These are phyloP conservation scores for Nymphicus hollandicus DNA, from an alignment of 2,113 vertebrate species.

Conservation along the genomic window DNA sequence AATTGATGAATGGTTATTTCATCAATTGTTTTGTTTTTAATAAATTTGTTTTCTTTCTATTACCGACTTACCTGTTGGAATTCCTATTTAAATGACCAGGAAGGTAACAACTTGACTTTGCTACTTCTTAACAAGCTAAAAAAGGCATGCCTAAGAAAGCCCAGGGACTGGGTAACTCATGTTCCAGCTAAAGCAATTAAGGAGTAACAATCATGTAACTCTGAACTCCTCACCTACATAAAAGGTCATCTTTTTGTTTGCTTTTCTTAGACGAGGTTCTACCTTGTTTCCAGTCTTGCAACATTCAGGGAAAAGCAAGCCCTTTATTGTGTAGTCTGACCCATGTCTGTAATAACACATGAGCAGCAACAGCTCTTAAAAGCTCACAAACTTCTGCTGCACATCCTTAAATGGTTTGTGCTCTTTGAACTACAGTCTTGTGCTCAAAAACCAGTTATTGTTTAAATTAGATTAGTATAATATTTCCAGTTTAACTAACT, in stretches of 20 bases:
- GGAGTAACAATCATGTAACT: neutral
- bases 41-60: neutral
- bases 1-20: slow-evolving; percentile 5
- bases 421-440: neutral
- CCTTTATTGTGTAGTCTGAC: neutral
- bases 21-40: neutral
- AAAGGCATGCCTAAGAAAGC: neutral
- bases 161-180: neutral
- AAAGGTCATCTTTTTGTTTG: slow-evolving; percentile 2
- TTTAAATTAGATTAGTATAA: neutral
- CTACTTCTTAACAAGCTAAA: neutral
- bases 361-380: neutral
- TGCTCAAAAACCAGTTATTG: neutral
- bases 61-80: neutral
- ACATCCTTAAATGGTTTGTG: neutral
- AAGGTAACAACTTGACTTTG: neutral
- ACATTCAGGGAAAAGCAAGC: neutral
- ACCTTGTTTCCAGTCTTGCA: neutral
- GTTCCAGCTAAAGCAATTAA: slow-evolving; percentile 15
- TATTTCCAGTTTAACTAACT: neutral
- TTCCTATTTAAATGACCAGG: neutral
- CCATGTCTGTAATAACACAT: neutral
- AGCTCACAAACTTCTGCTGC: neutral
- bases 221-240: neutral
- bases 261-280: neutral